Evolutionary conservation across 2,888 invertebrate species (phyloP).

Genomic region (Clivina fossor): DNA sequence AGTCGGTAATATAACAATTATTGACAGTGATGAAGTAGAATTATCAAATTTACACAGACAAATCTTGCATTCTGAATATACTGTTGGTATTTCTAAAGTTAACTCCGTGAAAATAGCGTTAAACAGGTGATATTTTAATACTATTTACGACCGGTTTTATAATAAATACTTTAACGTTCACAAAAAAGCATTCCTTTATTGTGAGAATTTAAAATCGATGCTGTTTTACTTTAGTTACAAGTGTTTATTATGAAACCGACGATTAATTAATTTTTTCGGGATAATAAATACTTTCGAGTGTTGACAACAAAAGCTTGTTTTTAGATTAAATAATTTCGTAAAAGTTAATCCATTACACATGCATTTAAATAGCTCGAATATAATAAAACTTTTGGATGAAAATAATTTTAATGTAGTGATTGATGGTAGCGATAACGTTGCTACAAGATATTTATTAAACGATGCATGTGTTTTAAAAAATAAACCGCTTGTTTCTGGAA

Average conservation of each 20-base stretch:
- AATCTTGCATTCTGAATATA: slow-evolving; percentile 74
- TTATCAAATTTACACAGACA: slow-evolving; percentile 93
- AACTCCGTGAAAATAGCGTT: slow-evolving; percentile 70
- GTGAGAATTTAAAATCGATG: no score
- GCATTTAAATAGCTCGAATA: slow-evolving; percentile 70
- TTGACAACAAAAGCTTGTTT: slow-evolving; percentile 39
- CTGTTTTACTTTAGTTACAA: no score
- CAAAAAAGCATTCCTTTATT: no score
- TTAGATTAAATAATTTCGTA: slow-evolving; percentile 70
- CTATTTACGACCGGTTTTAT: no score
- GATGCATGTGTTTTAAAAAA: slow-evolving; percentile 84
- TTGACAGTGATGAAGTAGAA: slow-evolving; percentile 93
- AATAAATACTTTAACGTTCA: no score
- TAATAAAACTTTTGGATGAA: slow-evolving; percentile 62
- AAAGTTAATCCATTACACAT: slow-evolving; percentile 67
- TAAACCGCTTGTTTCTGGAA: slow-evolving; percentile 91
- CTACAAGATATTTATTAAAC: slow-evolving; percentile 91
- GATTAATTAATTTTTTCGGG: slow-evolving; percentile 11
- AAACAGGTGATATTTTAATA: slow-evolving; percentile 54
- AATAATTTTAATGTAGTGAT: slow-evolving; percentile 77
- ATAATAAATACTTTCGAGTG: neutral
- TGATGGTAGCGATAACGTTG: slow-evolving; percentile 96
- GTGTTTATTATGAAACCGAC: no score
- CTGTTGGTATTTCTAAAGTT: slow-evolving; percentile 73
- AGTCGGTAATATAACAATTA: slow-evolving; percentile 78